Evolutionary conservation across 2,797 vertebrate species (phyloP).

Genomic region (Rhabdophis nuchalis): DNA sequence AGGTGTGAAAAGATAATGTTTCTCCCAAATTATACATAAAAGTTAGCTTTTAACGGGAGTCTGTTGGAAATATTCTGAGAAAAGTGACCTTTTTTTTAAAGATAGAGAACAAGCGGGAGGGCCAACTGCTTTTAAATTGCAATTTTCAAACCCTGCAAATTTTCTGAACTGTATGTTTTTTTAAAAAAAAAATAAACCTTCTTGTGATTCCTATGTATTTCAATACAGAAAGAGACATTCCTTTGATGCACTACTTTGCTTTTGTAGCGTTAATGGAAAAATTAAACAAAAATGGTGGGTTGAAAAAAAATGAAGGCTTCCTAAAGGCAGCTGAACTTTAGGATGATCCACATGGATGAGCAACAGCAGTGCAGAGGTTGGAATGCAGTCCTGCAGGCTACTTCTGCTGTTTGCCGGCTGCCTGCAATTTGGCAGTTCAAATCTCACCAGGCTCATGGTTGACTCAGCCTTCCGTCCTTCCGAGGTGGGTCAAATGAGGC

Average conservation of each 20-base stretch:
- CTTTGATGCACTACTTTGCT: not conserved
- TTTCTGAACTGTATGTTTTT: not conserved
- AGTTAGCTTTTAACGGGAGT: not conserved
- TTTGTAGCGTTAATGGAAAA: conserved; percentile 34
- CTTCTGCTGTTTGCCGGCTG: too few species aligned
- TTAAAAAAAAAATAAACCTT: not conserved
- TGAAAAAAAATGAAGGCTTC: conserved; percentile 37
- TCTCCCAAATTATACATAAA: not conserved
- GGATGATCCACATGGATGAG: accelerated
- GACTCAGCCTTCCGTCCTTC: too few species aligned
- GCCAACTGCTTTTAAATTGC: not conserved
- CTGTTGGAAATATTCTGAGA: not conserved
- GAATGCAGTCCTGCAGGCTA: too few species aligned
- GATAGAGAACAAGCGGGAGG: not conserved
- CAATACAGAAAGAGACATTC: not conserved
- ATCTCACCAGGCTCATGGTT: too few species aligned
- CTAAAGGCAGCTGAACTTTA: conserved; percentile 36
- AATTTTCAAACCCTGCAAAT: not conserved
- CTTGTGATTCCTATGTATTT: not conserved
- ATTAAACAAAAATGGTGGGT: conserved; percentile 37
- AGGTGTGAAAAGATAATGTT: not conserved
- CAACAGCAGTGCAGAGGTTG: too few species aligned
- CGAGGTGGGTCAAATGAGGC: too few species aligned
- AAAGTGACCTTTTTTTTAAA: not conserved
- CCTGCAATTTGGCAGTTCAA: too few species aligned